Conservation (phyloP, 2,113 vertebrate genomes). For the Lagopus muta region DNA sequence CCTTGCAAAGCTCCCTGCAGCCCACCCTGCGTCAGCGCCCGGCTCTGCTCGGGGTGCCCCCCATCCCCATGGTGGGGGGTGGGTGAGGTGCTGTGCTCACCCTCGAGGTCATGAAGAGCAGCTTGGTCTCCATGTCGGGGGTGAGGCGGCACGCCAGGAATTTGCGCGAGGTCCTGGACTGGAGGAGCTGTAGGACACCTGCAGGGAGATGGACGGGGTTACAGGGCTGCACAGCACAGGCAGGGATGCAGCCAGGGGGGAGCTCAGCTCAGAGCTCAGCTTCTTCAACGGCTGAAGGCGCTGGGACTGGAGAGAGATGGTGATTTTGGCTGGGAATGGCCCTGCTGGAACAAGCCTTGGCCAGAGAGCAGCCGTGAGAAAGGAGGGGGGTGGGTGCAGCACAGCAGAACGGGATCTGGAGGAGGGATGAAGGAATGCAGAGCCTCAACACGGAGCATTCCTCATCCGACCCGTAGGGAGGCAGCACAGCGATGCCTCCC, state of each 20-base stretch:
- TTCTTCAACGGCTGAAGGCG: neutral
- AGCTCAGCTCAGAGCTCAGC: accelerated
- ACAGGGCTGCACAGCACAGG: accelerated
- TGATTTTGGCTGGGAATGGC: neutral
- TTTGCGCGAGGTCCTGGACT: constrained; percentile 93
- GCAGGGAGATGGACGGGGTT: neutral
- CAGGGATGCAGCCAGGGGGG: neutral
- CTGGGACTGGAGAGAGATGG: neutral
- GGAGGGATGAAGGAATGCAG: neutral
- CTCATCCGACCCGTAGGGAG: neutral
- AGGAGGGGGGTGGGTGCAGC: neutral
- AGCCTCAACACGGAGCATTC: accelerated
- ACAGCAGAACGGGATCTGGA: neutral
- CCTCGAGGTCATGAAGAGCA: constrained; percentile 98
- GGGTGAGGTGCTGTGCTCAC: constrained; percentile 60
- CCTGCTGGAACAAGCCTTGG: neutral
- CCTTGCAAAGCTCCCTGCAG: neutral
- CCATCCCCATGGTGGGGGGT: too few relatives aligned
- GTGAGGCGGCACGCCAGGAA: constrained; percentile 96
- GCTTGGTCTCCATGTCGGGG: constrained; percentile 97
- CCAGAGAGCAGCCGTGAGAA: neutral
- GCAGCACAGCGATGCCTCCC: too few relatives aligned
- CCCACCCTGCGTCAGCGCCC: too few relatives aligned
- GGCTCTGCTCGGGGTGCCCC: too few relatives aligned
- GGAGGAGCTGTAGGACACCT: constrained; percentile 94